phyloP scores from a whole-genome alignment of 2,797 vertebrate genomes.

The Poecilia picta region DNA sequence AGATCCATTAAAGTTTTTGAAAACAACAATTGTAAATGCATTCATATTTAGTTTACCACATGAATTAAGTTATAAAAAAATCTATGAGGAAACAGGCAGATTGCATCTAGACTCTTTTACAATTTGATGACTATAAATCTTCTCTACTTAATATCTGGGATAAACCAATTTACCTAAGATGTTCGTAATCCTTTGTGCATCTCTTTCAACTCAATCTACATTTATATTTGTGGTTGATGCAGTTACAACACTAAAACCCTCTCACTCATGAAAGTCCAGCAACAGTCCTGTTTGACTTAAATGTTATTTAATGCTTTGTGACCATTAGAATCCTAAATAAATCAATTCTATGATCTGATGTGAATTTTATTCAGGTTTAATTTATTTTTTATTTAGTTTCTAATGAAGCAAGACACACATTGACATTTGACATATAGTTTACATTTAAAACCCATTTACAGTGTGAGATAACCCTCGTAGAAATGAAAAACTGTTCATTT shows the following conservation, averaged over 20 bases:
- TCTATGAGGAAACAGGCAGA: neutral
- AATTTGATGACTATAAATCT: neutral
- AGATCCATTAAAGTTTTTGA: neutral
- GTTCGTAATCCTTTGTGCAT: neutral
- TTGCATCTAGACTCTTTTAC: neutral
- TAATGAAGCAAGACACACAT: neutral
- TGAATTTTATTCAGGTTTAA: neutral
- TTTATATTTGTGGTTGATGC: neutral
- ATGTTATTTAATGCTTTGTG: neutral
- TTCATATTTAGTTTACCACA: neutral
- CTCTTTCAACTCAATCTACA: neutral
- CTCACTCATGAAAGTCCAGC: neutral
- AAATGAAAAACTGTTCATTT: slow-evolving; percentile 38
- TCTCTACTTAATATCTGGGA: neutral
- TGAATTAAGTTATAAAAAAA: neutral
- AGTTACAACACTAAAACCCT: neutral
- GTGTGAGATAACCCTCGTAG: neutral
- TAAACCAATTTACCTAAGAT: neutral
- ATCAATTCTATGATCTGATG: neutral
- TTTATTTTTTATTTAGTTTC: neutral
- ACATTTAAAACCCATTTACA: slow-evolving; percentile 7
- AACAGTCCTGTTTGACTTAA: neutral
- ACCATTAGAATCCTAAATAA: neutral
- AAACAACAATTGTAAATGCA: neutral
- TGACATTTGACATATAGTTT: neutral